phyloP scores from a whole-genome alignment of 2,113 vertebrate species.

The Ptyas mucosa region DNA sequence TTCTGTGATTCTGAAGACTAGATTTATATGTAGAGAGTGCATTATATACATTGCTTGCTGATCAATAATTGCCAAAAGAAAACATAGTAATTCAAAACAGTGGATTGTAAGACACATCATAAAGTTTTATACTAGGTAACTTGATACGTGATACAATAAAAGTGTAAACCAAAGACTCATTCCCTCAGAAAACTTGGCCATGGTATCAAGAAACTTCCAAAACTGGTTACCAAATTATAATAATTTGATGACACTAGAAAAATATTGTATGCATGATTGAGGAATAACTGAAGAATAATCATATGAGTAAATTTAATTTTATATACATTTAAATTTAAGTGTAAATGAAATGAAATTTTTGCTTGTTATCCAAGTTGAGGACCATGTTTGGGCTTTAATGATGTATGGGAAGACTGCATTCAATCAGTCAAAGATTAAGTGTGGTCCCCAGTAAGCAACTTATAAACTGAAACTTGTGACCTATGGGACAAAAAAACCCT shows the following conservation, averaged over 20 bases:
- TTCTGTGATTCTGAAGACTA: background rate
- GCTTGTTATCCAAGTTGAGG: background rate
- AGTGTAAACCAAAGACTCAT: background rate
- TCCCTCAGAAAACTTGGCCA: background rate
- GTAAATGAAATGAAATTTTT: background rate
- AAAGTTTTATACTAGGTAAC: background rate
- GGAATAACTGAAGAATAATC: background rate
- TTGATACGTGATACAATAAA: background rate
- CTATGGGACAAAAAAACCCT: background rate
- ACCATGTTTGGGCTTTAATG: background rate
- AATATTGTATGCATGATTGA: background rate
- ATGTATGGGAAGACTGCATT: background rate
- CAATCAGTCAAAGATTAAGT: background rate
- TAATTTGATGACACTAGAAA: background rate
- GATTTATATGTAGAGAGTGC: background rate
- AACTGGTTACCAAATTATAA: background rate
- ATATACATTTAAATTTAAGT: background rate
- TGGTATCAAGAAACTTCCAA: background rate
- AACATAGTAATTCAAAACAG: background rate
- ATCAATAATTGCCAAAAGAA: background rate
- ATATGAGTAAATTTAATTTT: background rate
- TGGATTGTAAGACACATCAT: background rate
- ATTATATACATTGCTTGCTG: background rate
- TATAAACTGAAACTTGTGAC: background rate
- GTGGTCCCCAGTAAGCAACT: background rate